phyloP scores from a whole-genome alignment of 2,888 invertebrate genomes.

The Ceriagrion tenellum region DNA sequence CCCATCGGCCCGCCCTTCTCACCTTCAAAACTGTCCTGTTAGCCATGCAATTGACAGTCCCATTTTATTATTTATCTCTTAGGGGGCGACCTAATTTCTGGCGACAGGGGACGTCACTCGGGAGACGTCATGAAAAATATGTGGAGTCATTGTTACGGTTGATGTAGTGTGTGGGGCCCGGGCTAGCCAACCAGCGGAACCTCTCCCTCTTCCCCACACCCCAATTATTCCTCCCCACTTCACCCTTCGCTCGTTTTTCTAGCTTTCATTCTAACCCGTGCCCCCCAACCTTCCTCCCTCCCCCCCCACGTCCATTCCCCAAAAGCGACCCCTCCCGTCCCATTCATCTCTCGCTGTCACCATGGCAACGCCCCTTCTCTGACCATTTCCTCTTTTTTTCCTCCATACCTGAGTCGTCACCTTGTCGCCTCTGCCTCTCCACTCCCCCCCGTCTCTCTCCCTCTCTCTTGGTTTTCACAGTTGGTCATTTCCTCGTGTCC shows the following conservation, averaged over 20 bases:
- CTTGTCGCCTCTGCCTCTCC: background rate
- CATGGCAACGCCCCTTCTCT: background rate
- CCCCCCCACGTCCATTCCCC: background rate
- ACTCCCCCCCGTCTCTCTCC: background rate
- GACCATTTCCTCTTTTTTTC: background rate
- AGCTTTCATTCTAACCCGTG: background rate
- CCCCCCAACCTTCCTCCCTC: background rate
- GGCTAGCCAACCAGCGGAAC: background rate
- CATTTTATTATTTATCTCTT: constrained; percentile 17
- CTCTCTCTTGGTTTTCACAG: background rate
- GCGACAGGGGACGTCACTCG: background rate
- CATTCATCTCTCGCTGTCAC: constrained; percentile 17
- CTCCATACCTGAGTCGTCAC: background rate
- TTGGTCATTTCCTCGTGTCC: constrained; percentile 68
- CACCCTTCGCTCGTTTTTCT: background rate
- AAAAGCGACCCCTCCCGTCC: background rate
- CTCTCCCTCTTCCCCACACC: background rate
- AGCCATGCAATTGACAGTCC: background rate
- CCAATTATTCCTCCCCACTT: background rate
- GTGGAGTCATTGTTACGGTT: constrained; percentile 41
- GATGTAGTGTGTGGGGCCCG: background rate
- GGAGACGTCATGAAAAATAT: background rate
- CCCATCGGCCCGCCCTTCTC: no score
- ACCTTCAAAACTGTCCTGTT: background rate
- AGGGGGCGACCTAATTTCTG: background rate